These are phyloP conservation scores for Heterohyrax brucei DNA, from an alignment of 2,797 vertebrate species.

Conservation along the genomic window DNA sequence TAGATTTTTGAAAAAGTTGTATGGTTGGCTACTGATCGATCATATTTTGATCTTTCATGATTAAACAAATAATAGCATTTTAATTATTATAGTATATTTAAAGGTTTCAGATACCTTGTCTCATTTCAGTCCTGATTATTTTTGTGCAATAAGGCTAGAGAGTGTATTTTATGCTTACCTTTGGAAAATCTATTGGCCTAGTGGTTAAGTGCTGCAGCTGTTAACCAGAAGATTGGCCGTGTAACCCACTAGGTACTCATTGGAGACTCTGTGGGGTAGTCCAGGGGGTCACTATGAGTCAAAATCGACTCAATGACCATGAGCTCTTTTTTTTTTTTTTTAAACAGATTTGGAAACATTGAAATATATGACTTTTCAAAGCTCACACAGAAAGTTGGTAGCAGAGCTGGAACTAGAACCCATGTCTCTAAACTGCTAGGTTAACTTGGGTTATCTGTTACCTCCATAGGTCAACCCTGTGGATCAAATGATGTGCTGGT, in stretches of 20 bases:
- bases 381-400: not conserved
- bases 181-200: not conserved
- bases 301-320: too few species aligned
- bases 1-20: not conserved
- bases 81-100: not conserved
- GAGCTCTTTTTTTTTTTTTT: too few species aligned
- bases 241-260: too few species aligned
- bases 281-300: too few species aligned
- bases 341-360: not conserved
- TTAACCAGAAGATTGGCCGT: too few species aligned
- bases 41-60: not conserved
- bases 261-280: too few species aligned
- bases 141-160: not conserved
- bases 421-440: not conserved
- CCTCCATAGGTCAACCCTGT: not conserved
- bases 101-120: constrained; percentile 23
- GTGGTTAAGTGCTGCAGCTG: too few species aligned
- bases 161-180: not conserved
- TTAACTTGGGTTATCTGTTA: not conserved
- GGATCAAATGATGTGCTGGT: not conserved
- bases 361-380: not conserved
- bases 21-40: not conserved
- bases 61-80: constrained; percentile 48
- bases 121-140: constrained; percentile 40
- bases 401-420: not conserved